These are phyloP conservation scores for Megatriorchis doriae DNA, from an alignment of 2,113 vertebrate species.

Conservation along the genomic window DNA sequence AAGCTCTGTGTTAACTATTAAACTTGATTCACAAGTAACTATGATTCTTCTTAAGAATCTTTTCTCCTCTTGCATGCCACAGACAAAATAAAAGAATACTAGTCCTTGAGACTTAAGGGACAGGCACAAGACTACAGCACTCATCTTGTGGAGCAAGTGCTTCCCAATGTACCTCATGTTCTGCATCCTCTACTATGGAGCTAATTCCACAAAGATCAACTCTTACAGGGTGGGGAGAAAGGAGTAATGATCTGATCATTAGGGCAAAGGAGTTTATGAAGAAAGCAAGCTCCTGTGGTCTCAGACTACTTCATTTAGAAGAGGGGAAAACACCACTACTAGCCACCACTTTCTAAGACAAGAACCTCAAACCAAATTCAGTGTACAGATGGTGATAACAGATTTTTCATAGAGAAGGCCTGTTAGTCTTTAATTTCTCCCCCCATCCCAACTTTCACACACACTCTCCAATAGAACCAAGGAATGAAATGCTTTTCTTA, in stretches of 20 bases:
- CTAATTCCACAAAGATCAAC: neutral
- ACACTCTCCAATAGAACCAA: neutral
- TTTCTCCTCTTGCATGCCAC: neutral
- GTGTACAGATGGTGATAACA: neutral
- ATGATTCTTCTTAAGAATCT: neutral
- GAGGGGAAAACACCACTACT: neutral
- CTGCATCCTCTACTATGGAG: neutral
- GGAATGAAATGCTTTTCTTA: neutral
- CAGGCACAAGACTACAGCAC: neutral
- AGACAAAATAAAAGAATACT: neutral
- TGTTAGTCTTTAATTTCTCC: neutral
- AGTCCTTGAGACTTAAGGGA: neutral
- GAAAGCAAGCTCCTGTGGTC: neutral
- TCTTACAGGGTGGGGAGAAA: neutral
- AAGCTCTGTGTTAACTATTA: neutral
- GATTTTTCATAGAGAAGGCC: neutral
- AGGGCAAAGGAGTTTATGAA: neutral
- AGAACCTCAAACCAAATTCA: neutral
- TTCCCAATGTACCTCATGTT: neutral
- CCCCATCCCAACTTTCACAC: neutral
- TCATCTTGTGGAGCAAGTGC: neutral
- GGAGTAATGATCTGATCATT: neutral
- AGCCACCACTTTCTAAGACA: neutral
- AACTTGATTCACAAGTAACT: neutral
- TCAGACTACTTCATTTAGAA: neutral